These are phyloP conservation scores for Sebastes cheni DNA, from an alignment of 2,797 vertebrate species.

Conservation along the genomic window DNA sequence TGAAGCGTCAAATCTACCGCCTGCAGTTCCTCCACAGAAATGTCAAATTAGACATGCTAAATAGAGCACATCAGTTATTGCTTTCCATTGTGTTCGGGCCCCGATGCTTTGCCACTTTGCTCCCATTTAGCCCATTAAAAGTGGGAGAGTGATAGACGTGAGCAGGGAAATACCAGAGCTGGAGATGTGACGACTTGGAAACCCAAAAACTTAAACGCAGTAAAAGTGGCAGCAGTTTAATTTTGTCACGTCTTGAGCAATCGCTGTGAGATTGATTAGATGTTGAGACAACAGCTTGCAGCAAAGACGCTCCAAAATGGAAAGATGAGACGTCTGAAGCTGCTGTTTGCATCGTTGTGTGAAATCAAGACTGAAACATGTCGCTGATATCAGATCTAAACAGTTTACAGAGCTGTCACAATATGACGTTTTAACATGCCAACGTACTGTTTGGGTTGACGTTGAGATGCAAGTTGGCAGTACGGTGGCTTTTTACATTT, in stretches of 20 bases:
- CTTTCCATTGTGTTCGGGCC: constrained; percentile 50
- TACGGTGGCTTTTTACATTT: not conserved
- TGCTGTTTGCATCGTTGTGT: not conserved
- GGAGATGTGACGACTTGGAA: not conserved
- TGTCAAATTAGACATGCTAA: constrained; percentile 71
- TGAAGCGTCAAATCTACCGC: constrained; percentile 57
- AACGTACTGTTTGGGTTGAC: not conserved
- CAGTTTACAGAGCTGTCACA: constrained; percentile 23
- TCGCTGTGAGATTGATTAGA: constrained; percentile 44
- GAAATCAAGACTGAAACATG: constrained; percentile 23
- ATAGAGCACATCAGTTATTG: constrained; percentile 65
- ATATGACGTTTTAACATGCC: not conserved
- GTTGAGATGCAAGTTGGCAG: not conserved
- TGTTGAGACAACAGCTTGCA: constrained; percentile 44
- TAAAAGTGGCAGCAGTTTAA: not conserved
- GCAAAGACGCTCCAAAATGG: constrained; percentile 18
- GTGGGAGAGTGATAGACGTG: constrained; percentile 37
- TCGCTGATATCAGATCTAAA: constrained; percentile 5
- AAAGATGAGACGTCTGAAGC: constrained; percentile 31
- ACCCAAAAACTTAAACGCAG: constrained; percentile 13
- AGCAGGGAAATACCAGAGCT: constrained; percentile 25
- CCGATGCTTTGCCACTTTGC: constrained; percentile 47
- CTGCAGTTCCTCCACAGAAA: constrained; percentile 65
- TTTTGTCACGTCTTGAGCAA: constrained; percentile 29
- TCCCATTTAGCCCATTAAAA: constrained; percentile 56